Conservation (phyloP, 35 echinoderm and acorn worm genomes). For the Ophiothrix spiculata region DNA sequence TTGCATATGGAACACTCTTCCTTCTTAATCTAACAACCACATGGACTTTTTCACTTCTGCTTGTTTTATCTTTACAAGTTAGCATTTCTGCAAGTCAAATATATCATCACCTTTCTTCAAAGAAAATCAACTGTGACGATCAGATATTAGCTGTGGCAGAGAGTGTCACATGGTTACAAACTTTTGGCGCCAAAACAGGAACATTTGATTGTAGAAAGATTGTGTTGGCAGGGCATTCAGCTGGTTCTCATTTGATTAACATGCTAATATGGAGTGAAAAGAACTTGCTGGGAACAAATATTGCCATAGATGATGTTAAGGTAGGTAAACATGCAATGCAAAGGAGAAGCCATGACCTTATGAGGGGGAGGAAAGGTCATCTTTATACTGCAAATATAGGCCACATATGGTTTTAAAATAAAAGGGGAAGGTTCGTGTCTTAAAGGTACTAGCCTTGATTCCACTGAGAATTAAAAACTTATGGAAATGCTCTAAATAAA, state of each 20-base stretch:
- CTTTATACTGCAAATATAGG: too few relatives aligned
- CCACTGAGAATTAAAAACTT: too few relatives aligned
- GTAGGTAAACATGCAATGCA: too few relatives aligned
- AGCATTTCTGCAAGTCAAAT: neutral
- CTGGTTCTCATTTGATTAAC: constrained; percentile 18
- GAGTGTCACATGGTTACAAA: neutral
- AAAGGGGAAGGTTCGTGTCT: too few relatives aligned
- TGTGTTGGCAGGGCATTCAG: constrained; percentile 24
- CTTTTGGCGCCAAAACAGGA: constrained; percentile 20
- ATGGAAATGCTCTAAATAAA: too few relatives aligned
- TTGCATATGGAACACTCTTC: neutral
- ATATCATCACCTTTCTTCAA: neutral
- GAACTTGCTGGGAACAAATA: neutral
- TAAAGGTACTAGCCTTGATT: too few relatives aligned
- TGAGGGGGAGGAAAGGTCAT: too few relatives aligned
- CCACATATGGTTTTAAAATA: too few relatives aligned
- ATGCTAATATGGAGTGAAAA: constrained; percentile 4
- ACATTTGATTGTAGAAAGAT: constrained; percentile 14
- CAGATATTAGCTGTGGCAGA: constrained; percentile 5
- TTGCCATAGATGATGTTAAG: neutral
- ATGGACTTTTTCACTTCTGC: neutral
- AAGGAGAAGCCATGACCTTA: too few relatives aligned
- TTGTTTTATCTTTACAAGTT: neutral
- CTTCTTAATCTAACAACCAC: neutral
- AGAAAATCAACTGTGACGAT: neutral